phyloP scores from a whole-genome alignment of 2,888 invertebrate genomes.

The Augochlorella aurata region DNA sequence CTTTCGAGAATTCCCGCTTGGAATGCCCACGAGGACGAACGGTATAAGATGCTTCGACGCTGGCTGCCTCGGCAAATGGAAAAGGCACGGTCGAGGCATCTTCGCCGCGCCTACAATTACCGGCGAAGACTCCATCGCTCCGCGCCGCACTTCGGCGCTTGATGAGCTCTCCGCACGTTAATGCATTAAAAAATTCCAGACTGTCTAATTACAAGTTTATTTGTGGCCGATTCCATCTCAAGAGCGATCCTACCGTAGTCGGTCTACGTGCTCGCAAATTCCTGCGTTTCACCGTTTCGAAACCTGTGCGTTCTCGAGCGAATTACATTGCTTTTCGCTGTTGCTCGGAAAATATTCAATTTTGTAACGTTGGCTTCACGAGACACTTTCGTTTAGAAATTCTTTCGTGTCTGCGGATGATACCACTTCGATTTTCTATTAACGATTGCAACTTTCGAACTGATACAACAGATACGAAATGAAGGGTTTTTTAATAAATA shows the following conservation, averaged over 20 bases:
- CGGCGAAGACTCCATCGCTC: constrained; percentile 46
- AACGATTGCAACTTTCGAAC: too few species aligned
- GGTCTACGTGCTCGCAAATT: background rate
- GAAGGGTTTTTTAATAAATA: too few species aligned
- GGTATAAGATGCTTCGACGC: constrained; percentile 71
- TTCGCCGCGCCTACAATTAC: constrained; percentile 69
- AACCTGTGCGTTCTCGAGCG: background rate
- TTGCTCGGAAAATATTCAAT: too few species aligned
- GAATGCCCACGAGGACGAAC: constrained; percentile 77
- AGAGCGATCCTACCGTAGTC: too few species aligned
- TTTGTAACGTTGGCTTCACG: too few species aligned
- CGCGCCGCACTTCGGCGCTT: constrained; percentile 13
- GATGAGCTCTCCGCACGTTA: constrained; percentile 3
- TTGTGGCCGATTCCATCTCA: background rate
- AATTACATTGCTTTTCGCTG: too few species aligned
- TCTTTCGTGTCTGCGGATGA: too few species aligned
- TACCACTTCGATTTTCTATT: too few species aligned
- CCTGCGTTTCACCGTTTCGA: background rate
- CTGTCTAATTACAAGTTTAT: constrained; percentile 16
- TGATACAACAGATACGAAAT: too few species aligned
- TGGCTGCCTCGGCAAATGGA: constrained; percentile 67
- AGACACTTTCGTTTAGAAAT: too few species aligned
- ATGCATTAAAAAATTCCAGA: constrained; percentile 15
- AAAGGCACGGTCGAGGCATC: constrained; percentile 68
- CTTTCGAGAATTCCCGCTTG: constrained; percentile 76